These are phyloP conservation scores for Euleptes europaea DNA, from an alignment of 2,113 vertebrate genomes.

Conservation along the genomic window DNA sequence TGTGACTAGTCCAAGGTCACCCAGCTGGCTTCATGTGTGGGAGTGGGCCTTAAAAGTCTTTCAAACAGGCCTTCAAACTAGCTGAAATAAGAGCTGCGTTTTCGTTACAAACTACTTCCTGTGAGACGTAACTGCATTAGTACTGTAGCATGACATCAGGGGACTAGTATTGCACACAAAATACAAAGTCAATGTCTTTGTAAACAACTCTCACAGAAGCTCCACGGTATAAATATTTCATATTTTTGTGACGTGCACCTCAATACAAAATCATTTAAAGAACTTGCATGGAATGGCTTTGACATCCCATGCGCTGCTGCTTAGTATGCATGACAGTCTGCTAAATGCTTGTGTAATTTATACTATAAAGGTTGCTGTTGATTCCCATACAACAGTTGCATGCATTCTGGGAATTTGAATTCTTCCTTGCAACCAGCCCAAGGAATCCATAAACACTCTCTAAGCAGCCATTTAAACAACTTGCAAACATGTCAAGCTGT, in stretches of 20 bases:
- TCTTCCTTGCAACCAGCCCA: conserved; percentile 1
- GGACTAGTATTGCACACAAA: background rate
- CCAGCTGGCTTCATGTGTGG: no score
- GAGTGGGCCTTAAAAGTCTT: no score
- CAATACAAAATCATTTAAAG: conserved; percentile 24
- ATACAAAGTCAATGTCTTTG: background rate
- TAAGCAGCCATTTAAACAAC: background rate
- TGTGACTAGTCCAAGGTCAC: no score
- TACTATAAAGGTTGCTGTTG: conserved; percentile 1
- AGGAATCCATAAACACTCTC: conserved; percentile 1
- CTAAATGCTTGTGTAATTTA: background rate
- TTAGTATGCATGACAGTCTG: background rate
- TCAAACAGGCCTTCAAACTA: background rate
- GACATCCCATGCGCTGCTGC: background rate
- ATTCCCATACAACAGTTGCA: background rate
- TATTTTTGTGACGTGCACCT: conserved; percentile 1
- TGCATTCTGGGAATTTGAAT: conserved; percentile 19
- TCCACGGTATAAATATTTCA: background rate
- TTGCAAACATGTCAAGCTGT: background rate
- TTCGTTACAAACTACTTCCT: background rate
- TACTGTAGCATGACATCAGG: background rate
- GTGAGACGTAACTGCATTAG: background rate
- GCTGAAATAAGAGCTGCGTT: background rate
- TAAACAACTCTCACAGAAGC: background rate
- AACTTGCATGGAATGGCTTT: background rate